phyloP scores from a whole-genome alignment of 2,888 invertebrate genomes.

The Azorinus chamasolen region DNA sequence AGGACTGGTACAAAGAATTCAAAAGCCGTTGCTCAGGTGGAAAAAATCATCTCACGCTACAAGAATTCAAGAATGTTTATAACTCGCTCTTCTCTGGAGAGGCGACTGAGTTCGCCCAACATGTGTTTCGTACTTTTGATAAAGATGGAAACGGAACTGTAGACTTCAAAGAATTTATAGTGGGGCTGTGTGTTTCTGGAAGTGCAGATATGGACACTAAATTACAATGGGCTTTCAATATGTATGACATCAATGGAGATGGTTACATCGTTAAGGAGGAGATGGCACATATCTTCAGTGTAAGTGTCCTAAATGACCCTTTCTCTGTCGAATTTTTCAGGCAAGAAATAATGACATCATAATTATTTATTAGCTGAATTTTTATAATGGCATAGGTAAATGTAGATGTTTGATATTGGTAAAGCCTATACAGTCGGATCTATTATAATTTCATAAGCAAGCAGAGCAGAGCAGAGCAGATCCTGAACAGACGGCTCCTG shows the following conservation, averaged over 20 bases:
- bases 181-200: constrained; percentile 68
- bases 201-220: constrained; percentile 54
- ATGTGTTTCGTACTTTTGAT: constrained; percentile 56
- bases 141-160: constrained; percentile 44
- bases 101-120: constrained; percentile 44
- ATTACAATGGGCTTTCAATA: constrained; percentile 65
- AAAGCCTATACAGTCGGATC: too few species aligned
- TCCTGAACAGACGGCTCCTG: too few species aligned
- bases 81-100: constrained; percentile 55
- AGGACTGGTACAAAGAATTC: constrained; percentile 60
- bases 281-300: constrained; percentile 59
- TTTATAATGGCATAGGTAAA: too few species aligned
- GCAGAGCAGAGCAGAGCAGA: too few species aligned
- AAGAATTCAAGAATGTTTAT: constrained; percentile 50
- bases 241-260: constrained; percentile 69
- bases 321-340: too few species aligned
- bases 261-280: constrained; percentile 47
- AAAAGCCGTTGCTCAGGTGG: constrained; percentile 23
- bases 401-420: too few species aligned
- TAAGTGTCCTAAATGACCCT: constrained; percentile 13
- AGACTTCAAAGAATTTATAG: constrained; percentile 64
- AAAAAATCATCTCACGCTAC: constrained; percentile 37
- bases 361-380: too few species aligned
- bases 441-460: too few species aligned
- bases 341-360: too few species aligned